A percentile compares a stretch with the other conserved stretches of the same genome.
These are phyloP conservation scores for Paedocypris micromegethes DNA, from an alignment of 2,797 vertebrate species.

Conservation along the genomic window DNA sequence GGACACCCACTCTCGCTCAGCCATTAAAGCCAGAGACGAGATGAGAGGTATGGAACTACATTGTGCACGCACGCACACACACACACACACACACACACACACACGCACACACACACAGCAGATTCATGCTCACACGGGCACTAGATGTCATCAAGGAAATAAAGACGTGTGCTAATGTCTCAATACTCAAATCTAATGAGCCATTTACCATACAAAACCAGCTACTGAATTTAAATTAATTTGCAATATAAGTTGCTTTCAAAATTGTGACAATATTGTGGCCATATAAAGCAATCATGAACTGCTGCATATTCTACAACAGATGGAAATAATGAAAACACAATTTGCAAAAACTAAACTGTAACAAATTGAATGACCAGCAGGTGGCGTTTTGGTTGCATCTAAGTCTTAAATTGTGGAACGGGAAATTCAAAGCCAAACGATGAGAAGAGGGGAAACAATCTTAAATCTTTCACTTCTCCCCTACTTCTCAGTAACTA, in stretches of 20 bases:
- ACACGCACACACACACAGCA: slow-evolving; percentile 9
- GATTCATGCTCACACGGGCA: not conserved
- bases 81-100: slow-evolving; percentile 12
- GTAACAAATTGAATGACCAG: slow-evolving; percentile 46
- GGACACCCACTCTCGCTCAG: slow-evolving; percentile 28
- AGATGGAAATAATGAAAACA: too few relatives aligned
- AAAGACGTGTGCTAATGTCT: not conserved
- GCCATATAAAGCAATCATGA: too few relatives aligned
- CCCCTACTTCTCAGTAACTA: slow-evolving; percentile 2
- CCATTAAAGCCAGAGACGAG: slow-evolving; percentile 28
- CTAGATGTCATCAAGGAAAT: not conserved
- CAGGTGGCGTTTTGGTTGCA: slow-evolving; percentile 68
- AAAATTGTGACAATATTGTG: too few relatives aligned
- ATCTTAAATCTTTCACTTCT: slow-evolving; percentile 29
- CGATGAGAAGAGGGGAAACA: not conserved
- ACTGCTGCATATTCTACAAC: too few relatives aligned
- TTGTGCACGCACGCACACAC: slow-evolving; percentile 9
- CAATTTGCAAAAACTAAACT: too few relatives aligned
- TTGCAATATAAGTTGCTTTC: too few relatives aligned
- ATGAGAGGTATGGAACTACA: not conserved
- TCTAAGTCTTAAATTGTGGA: slow-evolving; percentile 25
- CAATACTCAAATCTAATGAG: too few relatives aligned
- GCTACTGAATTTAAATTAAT: too few relatives aligned
- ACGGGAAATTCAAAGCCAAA: not conserved
- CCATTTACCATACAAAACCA: too few relatives aligned